These are phyloP conservation scores for Terrapene triunguis DNA, from an alignment of 2,113 vertebrate genomes.

Conservation along the genomic window DNA sequence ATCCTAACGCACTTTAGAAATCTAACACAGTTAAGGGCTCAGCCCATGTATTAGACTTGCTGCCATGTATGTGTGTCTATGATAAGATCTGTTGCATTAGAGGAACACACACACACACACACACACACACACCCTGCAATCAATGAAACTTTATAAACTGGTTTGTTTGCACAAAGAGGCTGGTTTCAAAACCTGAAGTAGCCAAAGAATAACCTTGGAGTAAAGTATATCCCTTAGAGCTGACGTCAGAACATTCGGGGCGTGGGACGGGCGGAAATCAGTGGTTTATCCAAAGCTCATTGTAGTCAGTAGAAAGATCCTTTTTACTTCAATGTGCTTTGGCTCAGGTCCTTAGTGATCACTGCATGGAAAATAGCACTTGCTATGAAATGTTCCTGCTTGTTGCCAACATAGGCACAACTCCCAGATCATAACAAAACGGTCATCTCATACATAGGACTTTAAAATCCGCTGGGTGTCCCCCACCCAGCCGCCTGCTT, in stretches of 20 bases:
- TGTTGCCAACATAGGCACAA: neutral
- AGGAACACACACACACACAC: neutral
- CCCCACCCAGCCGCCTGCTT: neutral
- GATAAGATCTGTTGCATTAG: neutral
- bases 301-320: neutral
- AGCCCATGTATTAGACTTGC: neutral
- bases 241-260: neutral
- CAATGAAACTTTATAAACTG: neutral
- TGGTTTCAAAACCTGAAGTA: neutral
- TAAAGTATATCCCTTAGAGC: neutral
- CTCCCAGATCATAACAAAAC: no score
- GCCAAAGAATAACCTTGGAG: neutral
- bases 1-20: neutral
- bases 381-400: neutral
- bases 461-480: neutral
- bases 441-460: neutral
- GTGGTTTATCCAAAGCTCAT: neutral
- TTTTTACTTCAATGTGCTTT: rapidly evolving
- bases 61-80: neutral
- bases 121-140: neutral
- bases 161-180: neutral
- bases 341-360: neutral
- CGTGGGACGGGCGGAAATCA: neutral
- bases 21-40: neutral
- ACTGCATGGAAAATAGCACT: neutral